These are phyloP conservation scores for Kryphioiulus occultus DNA, from an alignment of 2,888 invertebrate genomes.

Conservation along the genomic window DNA sequence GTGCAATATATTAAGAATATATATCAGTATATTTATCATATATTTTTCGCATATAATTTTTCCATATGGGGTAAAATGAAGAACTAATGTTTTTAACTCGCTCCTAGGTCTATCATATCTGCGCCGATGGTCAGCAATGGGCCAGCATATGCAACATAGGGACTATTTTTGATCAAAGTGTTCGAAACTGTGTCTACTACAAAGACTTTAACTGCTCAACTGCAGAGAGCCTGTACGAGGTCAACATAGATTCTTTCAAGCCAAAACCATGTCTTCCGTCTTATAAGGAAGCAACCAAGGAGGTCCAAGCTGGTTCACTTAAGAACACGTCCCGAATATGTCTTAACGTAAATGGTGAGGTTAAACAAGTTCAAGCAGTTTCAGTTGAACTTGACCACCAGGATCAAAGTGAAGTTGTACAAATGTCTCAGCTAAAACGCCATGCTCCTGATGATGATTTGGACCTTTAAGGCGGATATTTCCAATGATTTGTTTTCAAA, in stretches of 20 bases:
- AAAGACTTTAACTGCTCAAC: constrained; percentile 52
- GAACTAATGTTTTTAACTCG: no score
- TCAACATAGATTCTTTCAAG: constrained; percentile 50
- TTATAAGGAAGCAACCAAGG: background rate
- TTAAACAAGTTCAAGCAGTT: no score
- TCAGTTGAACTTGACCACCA: background rate
- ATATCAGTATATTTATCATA: no score
- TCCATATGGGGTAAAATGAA: no score
- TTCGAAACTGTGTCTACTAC: constrained; percentile 53
- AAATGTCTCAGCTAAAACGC: background rate
- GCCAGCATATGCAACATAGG: constrained; percentile 54
- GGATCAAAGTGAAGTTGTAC: background rate
- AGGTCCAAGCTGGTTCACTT: background rate
- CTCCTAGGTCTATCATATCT: constrained; percentile 52
- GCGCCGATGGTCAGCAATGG: constrained; percentile 53
- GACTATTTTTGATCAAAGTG: constrained; percentile 53
- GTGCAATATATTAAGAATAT: no score
- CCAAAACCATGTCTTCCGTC: background rate
- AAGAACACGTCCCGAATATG: no score
- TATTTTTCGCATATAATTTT: no score
- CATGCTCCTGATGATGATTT: background rate
- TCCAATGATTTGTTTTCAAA: background rate
- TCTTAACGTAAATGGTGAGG: no score
- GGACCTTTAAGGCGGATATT: background rate
- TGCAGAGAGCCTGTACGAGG: constrained; percentile 46